Evolutionary conservation across 2,113 vertebrate genomes (phyloP).

Genomic region (Ibidorhyncha struthersii): DNA sequence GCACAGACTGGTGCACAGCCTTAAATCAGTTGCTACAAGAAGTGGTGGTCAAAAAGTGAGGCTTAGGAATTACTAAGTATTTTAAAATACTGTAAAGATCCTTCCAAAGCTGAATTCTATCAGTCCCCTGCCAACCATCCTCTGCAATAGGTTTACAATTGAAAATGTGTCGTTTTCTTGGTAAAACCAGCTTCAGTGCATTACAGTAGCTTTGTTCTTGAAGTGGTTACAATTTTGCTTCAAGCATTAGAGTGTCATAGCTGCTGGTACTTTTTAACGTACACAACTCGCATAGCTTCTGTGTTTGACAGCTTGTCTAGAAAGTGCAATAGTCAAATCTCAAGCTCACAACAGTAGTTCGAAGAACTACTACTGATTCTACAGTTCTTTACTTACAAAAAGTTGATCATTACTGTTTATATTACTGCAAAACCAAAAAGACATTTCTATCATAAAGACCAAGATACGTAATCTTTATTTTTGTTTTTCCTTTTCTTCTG

Average conservation of each 20-base stretch:
- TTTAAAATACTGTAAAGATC: neutral
- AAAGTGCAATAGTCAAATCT: neutral
- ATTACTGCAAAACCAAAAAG: neutral
- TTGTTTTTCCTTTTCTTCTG: neutral
- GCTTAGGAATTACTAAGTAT: neutral
- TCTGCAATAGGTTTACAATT: neutral
- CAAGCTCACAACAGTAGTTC: neutral
- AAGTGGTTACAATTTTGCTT: neutral
- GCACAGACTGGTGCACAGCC: neutral
- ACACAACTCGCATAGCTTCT: neutral
- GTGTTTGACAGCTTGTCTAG: neutral
- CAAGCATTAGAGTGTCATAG: neutral
- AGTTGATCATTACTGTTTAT: neutral
- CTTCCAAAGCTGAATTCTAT: neutral
- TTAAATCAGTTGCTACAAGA: neutral
- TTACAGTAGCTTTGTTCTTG: neutral
- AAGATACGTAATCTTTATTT: neutral
- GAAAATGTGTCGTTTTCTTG: neutral
- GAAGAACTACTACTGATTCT: neutral
- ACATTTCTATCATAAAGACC: neutral
- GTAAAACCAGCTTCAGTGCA: neutral
- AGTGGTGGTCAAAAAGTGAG: neutral
- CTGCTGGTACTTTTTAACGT: neutral
- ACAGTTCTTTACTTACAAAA: neutral
- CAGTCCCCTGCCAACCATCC: neutral